A percentile compares a stretch with the other conserved stretches of the same genome.
These are phyloP conservation scores for Onchidella celtica DNA, from an alignment of 2,888 invertebrate species.

Conservation along the genomic window DNA sequence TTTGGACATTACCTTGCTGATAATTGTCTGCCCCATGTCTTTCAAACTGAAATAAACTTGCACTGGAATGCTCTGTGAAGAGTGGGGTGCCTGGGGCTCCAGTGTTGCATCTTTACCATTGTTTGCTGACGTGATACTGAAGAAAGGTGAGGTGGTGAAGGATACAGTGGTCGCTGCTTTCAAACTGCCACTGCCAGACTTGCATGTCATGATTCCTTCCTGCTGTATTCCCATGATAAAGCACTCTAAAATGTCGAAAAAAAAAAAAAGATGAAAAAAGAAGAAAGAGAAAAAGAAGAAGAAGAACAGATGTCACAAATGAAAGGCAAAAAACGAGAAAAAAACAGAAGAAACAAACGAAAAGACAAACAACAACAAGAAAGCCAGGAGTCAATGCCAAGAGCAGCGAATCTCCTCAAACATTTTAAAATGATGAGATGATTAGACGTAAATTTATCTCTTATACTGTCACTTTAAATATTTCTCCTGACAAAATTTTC, in stretches of 20 bases:
- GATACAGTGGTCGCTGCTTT: slow-evolving; percentile 44
- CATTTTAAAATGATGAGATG: too few relatives aligned
- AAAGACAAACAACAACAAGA: too few relatives aligned
- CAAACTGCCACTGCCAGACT: slow-evolving; percentile 65
- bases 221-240: slow-evolving; percentile 69
- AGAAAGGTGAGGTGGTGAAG: slow-evolving; percentile 29
- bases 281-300: neutral
- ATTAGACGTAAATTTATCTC: too few relatives aligned
- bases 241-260: slow-evolving; percentile 57
- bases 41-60: slow-evolving; percentile 23
- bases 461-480: too few relatives aligned
- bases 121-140: slow-evolving; percentile 2
- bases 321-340: neutral
- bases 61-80: slow-evolving; percentile 31
- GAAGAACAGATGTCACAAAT: neutral
- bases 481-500: too few relatives aligned
- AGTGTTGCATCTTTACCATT: slow-evolving; percentile 9
- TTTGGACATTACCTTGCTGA: slow-evolving; percentile 41
- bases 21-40: neutral
- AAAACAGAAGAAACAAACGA: too few relatives aligned
- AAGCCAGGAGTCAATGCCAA: too few relatives aligned
- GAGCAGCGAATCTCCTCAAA: too few relatives aligned
- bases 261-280: neutral
- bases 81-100: slow-evolving; percentile 5
- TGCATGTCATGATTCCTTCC: slow-evolving; percentile 64